Base-by-base conservation (phyloP, 1,140 invertebrate genomes). In the Drosophila punjabiensis region DNA sequence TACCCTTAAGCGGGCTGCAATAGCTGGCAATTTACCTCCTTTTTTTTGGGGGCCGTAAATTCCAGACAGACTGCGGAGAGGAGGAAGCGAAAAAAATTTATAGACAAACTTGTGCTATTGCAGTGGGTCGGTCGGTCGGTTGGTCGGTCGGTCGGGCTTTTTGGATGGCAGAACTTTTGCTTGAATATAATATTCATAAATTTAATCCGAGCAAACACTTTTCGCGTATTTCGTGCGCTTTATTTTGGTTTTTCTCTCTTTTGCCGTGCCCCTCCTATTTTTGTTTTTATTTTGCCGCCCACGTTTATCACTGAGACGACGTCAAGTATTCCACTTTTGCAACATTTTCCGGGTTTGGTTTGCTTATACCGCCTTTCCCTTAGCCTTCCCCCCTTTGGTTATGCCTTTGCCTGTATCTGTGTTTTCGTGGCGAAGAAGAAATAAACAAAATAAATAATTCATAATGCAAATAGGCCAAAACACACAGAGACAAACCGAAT, bases 401-500 rank as follows among this genome's bases (percentile, higher is more conserved):
- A 35, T 55, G 52, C 32, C 30, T 43, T 37, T n/a, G n/a, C 18
- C 24, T 16, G 45, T 71, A 35, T 59, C 66, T 71, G 65, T 81
- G 56, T 63, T 74, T 65, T 47, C 37, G 62, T 81, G 48, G 60
- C 43, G 45, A 78, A 79, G 60, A 70, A 64, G 64, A 67, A 78
- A 85, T 85, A 75, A 83, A 81, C 82, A 85, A 87, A 81, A 90
- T 90, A 89, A 88, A 88, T 88, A 85, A 90, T 88, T 90, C 85
- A 88, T 88, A 90, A 90, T 88, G 86, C 85, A 88, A 88, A 90
- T 88, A 88, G 86, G 81, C 85, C 87, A 88, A 76, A 85, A 68
- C 45, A 70, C 60, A 84, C 65, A 74, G 63, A 76, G 59, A 52
- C 53, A 58, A 41, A 33, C 56, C 50, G 76, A 76, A 64, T 65